Conservation (phyloP, 92 coral and sea anemone species). For the Diadumene lineata region DNA sequence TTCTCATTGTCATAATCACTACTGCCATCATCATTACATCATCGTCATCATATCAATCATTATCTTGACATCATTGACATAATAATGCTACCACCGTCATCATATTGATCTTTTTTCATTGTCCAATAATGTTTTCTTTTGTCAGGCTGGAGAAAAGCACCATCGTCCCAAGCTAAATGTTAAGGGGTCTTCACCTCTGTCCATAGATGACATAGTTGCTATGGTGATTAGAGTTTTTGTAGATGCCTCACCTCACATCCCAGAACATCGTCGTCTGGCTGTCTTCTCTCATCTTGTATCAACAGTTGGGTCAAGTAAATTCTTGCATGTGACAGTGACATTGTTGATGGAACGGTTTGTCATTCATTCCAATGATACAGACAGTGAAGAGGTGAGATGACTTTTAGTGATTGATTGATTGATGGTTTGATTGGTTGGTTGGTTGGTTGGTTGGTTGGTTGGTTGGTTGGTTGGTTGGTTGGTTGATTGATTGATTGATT, state of each 20-base stretch:
- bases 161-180: conserved; percentile 54
- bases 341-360: conserved; percentile 76
- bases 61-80: too few species aligned
- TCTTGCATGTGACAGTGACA: conserved; percentile 72
- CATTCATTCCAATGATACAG: conserved; percentile 22
- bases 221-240: conserved; percentile 94
- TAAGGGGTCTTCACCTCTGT: conserved; percentile 49
- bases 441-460: too few species aligned
- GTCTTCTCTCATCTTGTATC: conserved; percentile 81
- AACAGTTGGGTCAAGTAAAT: conserved; percentile 77
- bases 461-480: too few species aligned
- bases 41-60: too few species aligned
- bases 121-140: neutral
- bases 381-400: conserved; percentile 51
- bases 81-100: too few species aligned
- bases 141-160: conserved; percentile 86
- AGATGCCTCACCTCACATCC: conserved; percentile 97
- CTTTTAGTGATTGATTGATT: too few species aligned
- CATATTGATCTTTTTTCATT: too few species aligned
- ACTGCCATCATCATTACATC: too few species aligned
- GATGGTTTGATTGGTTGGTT: too few species aligned
- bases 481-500: too few species aligned
- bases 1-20: too few species aligned
- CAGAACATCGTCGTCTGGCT: conserved; percentile 93
- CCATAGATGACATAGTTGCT: conserved; percentile 74